phyloP scores from a whole-genome alignment of 2,797 vertebrate genomes.

The Lepus townsendii region DNA sequence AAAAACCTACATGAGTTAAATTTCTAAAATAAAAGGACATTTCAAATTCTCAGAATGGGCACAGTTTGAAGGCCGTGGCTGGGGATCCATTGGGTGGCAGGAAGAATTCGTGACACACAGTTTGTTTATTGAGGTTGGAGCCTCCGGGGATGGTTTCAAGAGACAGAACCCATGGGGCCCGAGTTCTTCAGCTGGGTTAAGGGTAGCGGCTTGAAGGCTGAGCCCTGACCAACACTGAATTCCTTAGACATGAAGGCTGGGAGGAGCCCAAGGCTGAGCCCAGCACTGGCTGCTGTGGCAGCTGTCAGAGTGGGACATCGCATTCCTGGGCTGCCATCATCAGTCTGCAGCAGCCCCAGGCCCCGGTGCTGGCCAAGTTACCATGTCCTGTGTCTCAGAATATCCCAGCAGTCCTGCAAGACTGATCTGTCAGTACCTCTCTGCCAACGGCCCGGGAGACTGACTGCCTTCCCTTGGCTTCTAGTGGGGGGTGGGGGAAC shows the following conservation, averaged over 20 bases:
- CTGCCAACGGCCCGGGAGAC: rapidly evolving
- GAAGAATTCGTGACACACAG: no score
- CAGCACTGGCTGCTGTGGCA: rapidly evolving
- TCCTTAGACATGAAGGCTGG: background rate
- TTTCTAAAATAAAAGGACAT: background rate
- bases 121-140: background rate
- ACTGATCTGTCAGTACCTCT: no score
- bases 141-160: background rate
- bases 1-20: rapidly evolving
- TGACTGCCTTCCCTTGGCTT: rapidly evolving
- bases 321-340: no score
- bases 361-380: rapidly evolving
- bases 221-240: background rate
- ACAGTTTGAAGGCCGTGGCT: background rate
- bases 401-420: no score
- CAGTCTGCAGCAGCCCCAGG: rapidly evolving
- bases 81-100: background rate
- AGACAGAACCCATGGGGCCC: rapidly evolving
- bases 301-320: no score
- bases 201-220: background rate
- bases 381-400: background rate
- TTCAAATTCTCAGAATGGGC: background rate
- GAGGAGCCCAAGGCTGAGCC: rapidly evolving
- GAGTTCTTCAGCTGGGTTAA: background rate
- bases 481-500: no score